Evolutionary conservation across 2,888 invertebrate genomes (phyloP).

Genomic region (Steinernema carpocapsae): DNA sequence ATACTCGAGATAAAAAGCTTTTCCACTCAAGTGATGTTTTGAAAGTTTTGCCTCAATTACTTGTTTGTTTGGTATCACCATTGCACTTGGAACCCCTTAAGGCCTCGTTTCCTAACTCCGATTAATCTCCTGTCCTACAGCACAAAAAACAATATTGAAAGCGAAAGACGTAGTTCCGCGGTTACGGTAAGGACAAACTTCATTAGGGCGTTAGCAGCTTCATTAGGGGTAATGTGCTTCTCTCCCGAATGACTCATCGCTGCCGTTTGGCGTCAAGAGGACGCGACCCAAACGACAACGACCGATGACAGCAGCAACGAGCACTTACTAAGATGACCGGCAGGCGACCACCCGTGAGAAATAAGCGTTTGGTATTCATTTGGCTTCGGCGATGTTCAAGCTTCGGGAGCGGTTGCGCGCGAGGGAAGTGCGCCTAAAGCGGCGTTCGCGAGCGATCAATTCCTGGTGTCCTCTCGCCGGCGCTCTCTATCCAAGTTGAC

Average conservation of each 20-base stretch:
- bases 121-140: not conserved
- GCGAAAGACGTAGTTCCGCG: not conserved
- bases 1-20: no score
- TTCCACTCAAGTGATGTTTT: no score
- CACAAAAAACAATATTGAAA: not conserved
- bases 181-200: constrained; percentile 28
- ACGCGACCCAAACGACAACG: constrained; percentile 6
- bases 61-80: no score
- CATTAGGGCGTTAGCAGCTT: constrained; percentile 34
- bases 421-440: constrained; percentile 24
- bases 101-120: not conserved
- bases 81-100: not conserved
- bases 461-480: not conserved
- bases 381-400: constrained; percentile 24
- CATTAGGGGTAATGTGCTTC: constrained; percentile 26
- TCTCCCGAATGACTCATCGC: constrained; percentile 1
- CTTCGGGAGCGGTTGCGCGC: constrained; percentile 5
- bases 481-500: constrained; percentile 32
- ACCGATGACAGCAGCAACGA: constrained; percentile 7
- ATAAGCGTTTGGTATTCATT: constrained; percentile 15
- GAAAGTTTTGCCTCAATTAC: no score
- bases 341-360: constrained; percentile 25
- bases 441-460: constrained; percentile 24
- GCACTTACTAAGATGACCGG: constrained; percentile 2
- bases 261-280: constrained; percentile 30